Evolutionary conservation across 2,797 vertebrate species (phyloP), one percentile per base, ranked within the genome.

Genomic region (Sarcoramphus papa): DNA sequence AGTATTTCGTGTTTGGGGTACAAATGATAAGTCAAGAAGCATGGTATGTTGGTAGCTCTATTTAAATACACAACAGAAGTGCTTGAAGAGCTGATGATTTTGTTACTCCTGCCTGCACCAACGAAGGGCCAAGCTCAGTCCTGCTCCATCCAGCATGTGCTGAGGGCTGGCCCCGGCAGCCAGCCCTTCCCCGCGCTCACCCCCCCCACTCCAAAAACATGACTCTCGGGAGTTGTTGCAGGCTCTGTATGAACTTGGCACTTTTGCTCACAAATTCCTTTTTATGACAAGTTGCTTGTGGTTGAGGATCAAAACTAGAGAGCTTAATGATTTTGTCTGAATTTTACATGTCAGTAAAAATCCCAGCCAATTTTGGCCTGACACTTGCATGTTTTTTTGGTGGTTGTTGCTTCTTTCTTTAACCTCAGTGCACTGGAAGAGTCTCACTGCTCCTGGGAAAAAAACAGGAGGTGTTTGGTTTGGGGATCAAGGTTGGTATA

Each of bases 191-290:
- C 13, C 5, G 1, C 3, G 0, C 31, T 60, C 31, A 56, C 35
- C 12, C 7, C 10, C 5, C 1, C 3, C 4, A 0, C 53, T 43
- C n/a, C 22, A n/a, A 27, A 54, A 53, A 4, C 12, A 8, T 3
- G 16, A 14, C 27, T 62, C 13, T 27, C 8, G 20, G 47, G 33
- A 41, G 20, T 22, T 65, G 37, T 37, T 53, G 37, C 18, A 57
- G 37, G 21, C 9, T 48, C 21, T 31, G 6, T 41, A 7, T 37
- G 27, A 73, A 31, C 45, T 41, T 50, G 31, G 27, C n/a, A 18
- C n/a, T 59, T 88, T 3, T 19, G 20, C 33, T 54, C 30, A 47
- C 51, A 51, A 45, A 65, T 63, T 30, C 20, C 5, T 69, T 51
- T 73, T 62, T 37, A 24, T 22, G 18, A 53, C 57, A 65, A 12